Evolutionary conservation across 2,888 invertebrate species (phyloP).

Genomic region (Byasa hedistus): DNA sequence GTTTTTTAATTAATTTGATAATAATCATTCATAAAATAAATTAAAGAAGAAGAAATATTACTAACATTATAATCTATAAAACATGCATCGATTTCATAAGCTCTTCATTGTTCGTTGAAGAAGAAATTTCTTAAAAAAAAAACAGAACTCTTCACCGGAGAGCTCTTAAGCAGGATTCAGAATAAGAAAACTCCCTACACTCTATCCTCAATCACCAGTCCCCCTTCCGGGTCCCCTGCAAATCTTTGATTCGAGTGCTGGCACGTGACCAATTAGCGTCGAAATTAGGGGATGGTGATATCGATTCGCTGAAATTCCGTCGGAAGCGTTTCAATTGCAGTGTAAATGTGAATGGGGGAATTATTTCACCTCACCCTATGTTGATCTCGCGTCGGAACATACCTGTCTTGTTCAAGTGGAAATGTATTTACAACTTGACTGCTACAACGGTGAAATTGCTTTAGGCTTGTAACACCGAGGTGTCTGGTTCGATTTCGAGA

Average conservation of each 20-base stretch:
- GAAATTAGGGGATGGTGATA: constrained; percentile 31
- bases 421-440: too few relatives aligned
- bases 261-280: constrained; percentile 31
- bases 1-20: too few relatives aligned
- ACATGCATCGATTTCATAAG: too few relatives aligned
- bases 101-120: too few relatives aligned
- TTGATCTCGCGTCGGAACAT: neutral
- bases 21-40: too few relatives aligned
- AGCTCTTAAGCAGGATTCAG: constrained; percentile 5
- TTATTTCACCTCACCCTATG: neutral
- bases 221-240: constrained; percentile 14
- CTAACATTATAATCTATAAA: too few relatives aligned
- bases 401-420: too few relatives aligned
- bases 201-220: constrained; percentile 9
- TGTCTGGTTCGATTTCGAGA: too few relatives aligned
- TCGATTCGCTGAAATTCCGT: constrained; percentile 28
- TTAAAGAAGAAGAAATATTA: too few relatives aligned
- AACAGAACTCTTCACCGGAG: neutral
- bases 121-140: neutral
- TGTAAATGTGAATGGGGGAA: constrained; percentile 5
- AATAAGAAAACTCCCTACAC: constrained; percentile 6
- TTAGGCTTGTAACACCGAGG: too few relatives aligned
- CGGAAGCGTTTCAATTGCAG: constrained; percentile 27
- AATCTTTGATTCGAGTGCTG: constrained; percentile 29
- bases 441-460: too few relatives aligned